Conservation (phyloP, 2,797 vertebrate species). For the Notolabrus celidotus region DNA sequence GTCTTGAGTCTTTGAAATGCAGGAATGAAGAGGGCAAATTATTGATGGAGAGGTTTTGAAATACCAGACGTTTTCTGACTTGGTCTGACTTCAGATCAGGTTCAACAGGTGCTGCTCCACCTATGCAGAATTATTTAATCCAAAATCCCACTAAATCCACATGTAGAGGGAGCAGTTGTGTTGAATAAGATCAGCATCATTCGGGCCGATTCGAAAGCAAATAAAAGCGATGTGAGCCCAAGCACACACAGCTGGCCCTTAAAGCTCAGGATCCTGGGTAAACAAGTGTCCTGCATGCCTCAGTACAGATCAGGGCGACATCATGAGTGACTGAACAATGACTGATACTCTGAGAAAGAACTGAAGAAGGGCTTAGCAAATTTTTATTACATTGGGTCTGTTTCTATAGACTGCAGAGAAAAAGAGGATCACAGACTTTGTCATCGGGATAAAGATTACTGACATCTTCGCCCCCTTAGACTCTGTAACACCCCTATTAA, state of each 20-base stretch:
- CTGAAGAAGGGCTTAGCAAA: slow-evolving; percentile 77
- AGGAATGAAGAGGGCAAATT: slow-evolving; percentile 63
- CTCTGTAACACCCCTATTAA: slow-evolving; percentile 67
- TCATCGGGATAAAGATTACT: slow-evolving; percentile 73
- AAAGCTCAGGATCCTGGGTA: slow-evolving; percentile 83
- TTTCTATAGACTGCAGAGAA: slow-evolving; percentile 71
- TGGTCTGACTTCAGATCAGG: slow-evolving; percentile 57
- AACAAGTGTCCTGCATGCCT: slow-evolving; percentile 84
- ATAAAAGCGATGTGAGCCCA: slow-evolving; percentile 81
- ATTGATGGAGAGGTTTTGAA: slow-evolving; percentile 44
- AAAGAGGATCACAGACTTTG: slow-evolving; percentile 76
- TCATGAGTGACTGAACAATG: slow-evolving; percentile 80
- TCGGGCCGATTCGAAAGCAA: slow-evolving; percentile 86
- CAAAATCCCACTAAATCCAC: slow-evolving; percentile 49
- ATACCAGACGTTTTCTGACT: slow-evolving; percentile 35
- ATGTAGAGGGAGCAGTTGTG: slow-evolving; percentile 63
- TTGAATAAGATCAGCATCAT: slow-evolving; percentile 83
- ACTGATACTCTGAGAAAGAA: slow-evolving; percentile 72
- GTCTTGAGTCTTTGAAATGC: slow-evolving; percentile 73
- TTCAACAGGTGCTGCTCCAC: slow-evolving; percentile 67
- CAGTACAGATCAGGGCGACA: slow-evolving; percentile 71
- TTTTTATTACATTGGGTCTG: slow-evolving; percentile 81
- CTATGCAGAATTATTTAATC: slow-evolving; percentile 46
- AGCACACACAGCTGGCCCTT: slow-evolving; percentile 87
- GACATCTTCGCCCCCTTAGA: slow-evolving; percentile 67